Evolutionary conservation across 2,888 invertebrate species (phyloP), one percentile per base, ranked within the genome.

Genomic region (Drosophila putrida): DNA sequence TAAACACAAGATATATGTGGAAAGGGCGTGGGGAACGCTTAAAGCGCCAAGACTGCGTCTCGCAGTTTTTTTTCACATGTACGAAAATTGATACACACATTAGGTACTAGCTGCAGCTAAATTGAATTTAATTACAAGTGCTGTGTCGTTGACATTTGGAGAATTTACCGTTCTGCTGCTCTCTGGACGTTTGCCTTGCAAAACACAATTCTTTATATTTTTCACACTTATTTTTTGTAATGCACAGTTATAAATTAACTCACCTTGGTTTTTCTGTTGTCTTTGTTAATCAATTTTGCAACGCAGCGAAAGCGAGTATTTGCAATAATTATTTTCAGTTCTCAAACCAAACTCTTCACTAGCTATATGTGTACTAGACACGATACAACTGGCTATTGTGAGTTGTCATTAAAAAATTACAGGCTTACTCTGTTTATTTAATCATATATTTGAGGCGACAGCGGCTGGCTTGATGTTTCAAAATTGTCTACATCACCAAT

Each of bases 101-200:
- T 83, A 76, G 78, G 77, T 71, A 79, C 72, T 59, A 54, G 76
- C 74, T 76, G 75, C 78, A 59, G 74, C 81, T 87, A 85, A 90
- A 90, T 90, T 90, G 90, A 90, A 87, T 88, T 90, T 90, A 90
- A 90, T 89, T 90, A 87, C 82, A 87, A 71, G 27, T 54, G 51
- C 11, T 57, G 62, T 67, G 75, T 75, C 79, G 71, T 68, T 73
- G 78, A 70, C 75, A 77, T 75, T 75, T 77, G 64, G 60, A 73
- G 78, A 77, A 77, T 75, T 72, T 73, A 75, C 75, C 78, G 75
- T 75, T 75, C 78, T 61, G 51, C 51, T 70, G 63, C 71, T 75
- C 71, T 75, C 66, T 76, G 54, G 20, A 49, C 58, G 58, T 64
- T 77, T 73, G 73, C 75, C 64, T 77, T 75, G 63, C 71, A 71